Percentiles rank a stretch among this genome's conserved stretches.
Conservation (phyloP, 2,888 invertebrate species). For the Incurvaria masculella region DNA sequence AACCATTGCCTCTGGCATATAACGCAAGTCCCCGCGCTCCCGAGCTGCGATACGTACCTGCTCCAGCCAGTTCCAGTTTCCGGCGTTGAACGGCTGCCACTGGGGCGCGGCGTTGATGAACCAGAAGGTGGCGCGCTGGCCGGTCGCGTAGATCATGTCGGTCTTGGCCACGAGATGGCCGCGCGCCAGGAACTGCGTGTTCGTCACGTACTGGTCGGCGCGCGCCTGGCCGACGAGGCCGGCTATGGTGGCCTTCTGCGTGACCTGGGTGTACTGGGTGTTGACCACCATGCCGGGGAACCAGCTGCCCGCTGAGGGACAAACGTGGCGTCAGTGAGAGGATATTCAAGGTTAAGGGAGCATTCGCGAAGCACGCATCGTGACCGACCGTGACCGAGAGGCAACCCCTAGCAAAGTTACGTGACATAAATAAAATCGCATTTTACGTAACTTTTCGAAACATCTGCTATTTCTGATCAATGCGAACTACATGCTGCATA, state of each 20-base stretch:
- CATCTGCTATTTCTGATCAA: too few relatives aligned
- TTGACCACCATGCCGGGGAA: slow-evolving; percentile 40
- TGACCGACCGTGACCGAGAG: too few relatives aligned
- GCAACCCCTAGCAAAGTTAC: too few relatives aligned
- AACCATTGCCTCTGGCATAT: too few relatives aligned
- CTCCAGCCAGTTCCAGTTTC: slow-evolving; percentile 59
- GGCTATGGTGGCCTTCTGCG: slow-evolving; percentile 31
- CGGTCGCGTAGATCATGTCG: slow-evolving; percentile 59
- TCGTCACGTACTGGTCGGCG: slow-evolving; percentile 46
- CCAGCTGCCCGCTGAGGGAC: slow-evolving; percentile 39
- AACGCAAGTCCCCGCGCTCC: not conserved
- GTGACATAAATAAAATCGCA: too few relatives aligned
- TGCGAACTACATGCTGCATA: too few relatives aligned
- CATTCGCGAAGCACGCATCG: too few relatives aligned
- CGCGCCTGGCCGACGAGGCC: slow-evolving; percentile 27
- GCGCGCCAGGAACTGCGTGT: slow-evolving; percentile 45
- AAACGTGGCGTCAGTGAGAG: too few relatives aligned
- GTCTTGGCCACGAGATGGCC: slow-evolving; percentile 62
- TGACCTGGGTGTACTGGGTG: slow-evolving; percentile 35
- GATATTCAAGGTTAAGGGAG: too few relatives aligned
- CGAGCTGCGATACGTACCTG: slow-evolving; percentile 20
- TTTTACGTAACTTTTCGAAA: too few relatives aligned
- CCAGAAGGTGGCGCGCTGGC: slow-evolving; percentile 59
- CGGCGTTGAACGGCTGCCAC: slow-evolving; percentile 61
- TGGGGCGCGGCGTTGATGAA: slow-evolving; percentile 65